phyloP scores from a whole-genome alignment of 2,113 vertebrate genomes.

The Vireo altiloquus region DNA sequence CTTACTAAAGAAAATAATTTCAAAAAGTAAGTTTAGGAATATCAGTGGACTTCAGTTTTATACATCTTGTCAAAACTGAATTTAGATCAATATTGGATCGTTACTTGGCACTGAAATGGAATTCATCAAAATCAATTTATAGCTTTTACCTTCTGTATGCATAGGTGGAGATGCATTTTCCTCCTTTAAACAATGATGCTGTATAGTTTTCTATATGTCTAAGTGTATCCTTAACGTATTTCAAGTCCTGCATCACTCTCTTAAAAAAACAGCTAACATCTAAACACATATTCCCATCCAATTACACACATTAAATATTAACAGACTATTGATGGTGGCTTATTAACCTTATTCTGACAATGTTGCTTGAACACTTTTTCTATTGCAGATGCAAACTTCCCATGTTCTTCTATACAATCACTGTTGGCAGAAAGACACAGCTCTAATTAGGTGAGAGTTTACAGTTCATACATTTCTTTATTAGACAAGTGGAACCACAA shows the following conservation, averaged over 20 bases:
- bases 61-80: neutral
- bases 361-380: neutral
- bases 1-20: neutral
- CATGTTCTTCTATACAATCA: neutral
- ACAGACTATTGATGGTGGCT: neutral
- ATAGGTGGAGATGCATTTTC: neutral
- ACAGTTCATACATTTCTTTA: neutral
- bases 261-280: neutral
- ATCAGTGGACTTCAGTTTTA: neutral
- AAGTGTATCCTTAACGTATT: neutral
- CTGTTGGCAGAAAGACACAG: neutral
- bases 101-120: neutral
- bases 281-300: neutral
- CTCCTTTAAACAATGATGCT: neutral
- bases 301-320: neutral
- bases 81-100: neutral
- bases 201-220: neutral
- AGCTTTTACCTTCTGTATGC: neutral
- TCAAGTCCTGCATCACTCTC: neutral
- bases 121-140: neutral
- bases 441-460: neutral
- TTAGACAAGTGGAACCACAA: neutral
- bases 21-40: neutral
- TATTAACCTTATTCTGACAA: neutral
- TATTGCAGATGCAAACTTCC: neutral